phyloP scores from a whole-genome alignment of 1,140 invertebrate genomes.

The Bombus confusus region DNA sequence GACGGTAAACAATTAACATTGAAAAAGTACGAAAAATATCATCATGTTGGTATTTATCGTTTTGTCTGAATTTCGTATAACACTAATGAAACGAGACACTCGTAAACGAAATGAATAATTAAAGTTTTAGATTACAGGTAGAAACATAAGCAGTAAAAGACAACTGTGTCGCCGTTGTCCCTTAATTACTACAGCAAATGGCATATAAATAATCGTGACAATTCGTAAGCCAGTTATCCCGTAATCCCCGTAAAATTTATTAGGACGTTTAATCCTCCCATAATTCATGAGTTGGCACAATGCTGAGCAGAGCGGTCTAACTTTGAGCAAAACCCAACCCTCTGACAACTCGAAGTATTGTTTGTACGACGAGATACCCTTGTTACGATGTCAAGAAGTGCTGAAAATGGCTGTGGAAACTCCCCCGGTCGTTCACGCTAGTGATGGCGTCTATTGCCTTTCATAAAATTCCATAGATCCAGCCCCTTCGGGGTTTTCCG shows the following conservation, averaged over 20 bases:
- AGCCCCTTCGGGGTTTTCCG: fast-evolving
- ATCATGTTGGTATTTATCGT: too few relatives aligned
- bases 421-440: background rate
- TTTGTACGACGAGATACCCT: too few relatives aligned
- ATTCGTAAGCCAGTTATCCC: background rate
- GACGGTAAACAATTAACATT: too few relatives aligned
- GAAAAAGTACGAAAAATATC: background rate
- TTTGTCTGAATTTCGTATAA: too few relatives aligned
- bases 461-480: background rate
- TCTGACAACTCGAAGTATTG: background rate
- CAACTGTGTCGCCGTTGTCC: too few relatives aligned
- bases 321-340: background rate
- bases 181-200: background rate
- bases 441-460: background rate
- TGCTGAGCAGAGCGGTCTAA: background rate
- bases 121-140: too few relatives aligned
- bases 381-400: background rate
- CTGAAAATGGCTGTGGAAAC: background rate
- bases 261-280: slow-evolving; percentile 9
- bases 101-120: too few relatives aligned
- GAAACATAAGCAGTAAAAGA: too few relatives aligned
- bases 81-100: too few relatives aligned
- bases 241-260: slow-evolving; percentile 42
- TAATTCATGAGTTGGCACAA: background rate
- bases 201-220: background rate